Base-by-base conservation (phyloP, 2,888 invertebrate genomes). In the Ennomos erosarius region DNA sequence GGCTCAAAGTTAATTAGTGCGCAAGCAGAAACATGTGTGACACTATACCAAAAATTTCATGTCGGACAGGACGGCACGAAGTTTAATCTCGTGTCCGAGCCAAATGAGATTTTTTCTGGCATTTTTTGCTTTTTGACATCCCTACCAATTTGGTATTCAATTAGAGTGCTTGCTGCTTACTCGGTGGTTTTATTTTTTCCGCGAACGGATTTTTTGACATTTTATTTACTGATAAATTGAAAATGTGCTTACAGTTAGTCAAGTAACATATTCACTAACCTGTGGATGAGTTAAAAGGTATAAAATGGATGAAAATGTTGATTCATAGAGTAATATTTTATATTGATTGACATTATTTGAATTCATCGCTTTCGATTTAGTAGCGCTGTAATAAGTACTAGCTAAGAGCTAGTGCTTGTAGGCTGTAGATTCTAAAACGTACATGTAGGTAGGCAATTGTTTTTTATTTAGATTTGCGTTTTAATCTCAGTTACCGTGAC, bases 91-190 rank as follows among this genome's bases (percentile, higher is more conserved):
- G 72, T 71, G 75, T 72, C 69, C 69, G 48, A 69, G 64, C 65
- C 68, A 78, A 80, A 81, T 77, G 76, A 80, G 76, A 75, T 79
- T 78, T 71, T 80, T 81, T 79, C 77, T 42, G 68, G 60, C 64
- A 64, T 50, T 56, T 46, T 26, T 35, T 36, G 10, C 37, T 45
- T 49, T 58, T 53, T 58, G 58, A 59, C 54, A 59, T 54, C 59
- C 49, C 59, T 69, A 75, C 73, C 71, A 75, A 77, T 79, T 78
- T 73, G 69, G 69, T 68, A 77, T 82, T 82, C 73, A 79, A 80
- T 81, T 80, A 76, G 70, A 73, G 69, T 70, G 68, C 68, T 70
- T 71, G 69, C 63, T 59, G 57, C 55, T 66, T 53, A 51, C 53
- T 61, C 46, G 56, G 45, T 42, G 59, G 63, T 54, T 62, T 43